phyloP scores from a whole-genome alignment of 1,140 invertebrate genomes.

The Drosophila sp. region DNA sequence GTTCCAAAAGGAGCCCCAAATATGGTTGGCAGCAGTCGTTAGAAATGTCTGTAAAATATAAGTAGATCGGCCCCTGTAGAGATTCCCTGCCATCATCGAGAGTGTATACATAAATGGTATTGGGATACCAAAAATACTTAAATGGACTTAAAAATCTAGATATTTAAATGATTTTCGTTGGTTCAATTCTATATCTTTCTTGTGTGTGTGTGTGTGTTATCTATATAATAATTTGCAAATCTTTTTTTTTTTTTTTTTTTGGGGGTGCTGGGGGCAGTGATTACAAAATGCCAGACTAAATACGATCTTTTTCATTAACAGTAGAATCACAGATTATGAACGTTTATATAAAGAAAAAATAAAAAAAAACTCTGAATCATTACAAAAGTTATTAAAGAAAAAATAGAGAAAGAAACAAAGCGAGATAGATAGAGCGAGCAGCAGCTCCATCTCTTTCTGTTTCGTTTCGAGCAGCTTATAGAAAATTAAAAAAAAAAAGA shows the following conservation, averaged over 20 bases:
- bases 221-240: neutral
- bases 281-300: slow-evolving; percentile 38
- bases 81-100: slow-evolving; percentile 5
- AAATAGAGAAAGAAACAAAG: neutral
- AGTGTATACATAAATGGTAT: neutral
- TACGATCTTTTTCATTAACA: slow-evolving; percentile 45
- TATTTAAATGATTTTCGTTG: neutral
- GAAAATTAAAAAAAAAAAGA: neutral
- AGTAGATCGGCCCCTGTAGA: slow-evolving; percentile 4
- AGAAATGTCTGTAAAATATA: neutral
- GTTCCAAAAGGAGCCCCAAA: too few relatives aligned
- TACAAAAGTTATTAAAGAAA: slow-evolving; percentile 2
- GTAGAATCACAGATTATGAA: slow-evolving; percentile 68
- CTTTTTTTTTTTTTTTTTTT: neutral
- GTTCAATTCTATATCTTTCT: neutral
- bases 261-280: slow-evolving; percentile 36
- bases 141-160: neutral
- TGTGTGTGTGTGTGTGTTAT: slow-evolving; percentile 7
- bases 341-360: slow-evolving; percentile 18
- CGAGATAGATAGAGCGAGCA: neutral
- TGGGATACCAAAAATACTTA: neutral
- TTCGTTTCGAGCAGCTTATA: neutral
- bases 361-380: slow-evolving; percentile 13
- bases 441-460: neutral
- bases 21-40: too few relatives aligned